These are phyloP conservation scores for Tridacna gigas DNA, from an alignment of 2,888 invertebrate species.

Conservation along the genomic window DNA sequence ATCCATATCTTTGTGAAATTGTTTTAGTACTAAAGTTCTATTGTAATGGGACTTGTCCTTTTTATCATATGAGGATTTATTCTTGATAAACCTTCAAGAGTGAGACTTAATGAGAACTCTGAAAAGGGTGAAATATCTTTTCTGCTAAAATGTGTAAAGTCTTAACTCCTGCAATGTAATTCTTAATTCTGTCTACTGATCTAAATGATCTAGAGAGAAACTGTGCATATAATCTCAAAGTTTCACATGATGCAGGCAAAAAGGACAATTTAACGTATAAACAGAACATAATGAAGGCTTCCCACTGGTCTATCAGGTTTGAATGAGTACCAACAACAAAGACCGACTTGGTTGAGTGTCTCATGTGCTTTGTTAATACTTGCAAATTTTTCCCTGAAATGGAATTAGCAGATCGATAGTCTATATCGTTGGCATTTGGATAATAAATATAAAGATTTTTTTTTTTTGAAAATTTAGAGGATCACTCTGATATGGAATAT, in stretches of 20 bases:
- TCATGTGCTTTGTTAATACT: not conserved
- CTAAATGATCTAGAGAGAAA: constrained; percentile 37
- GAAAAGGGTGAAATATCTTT: not conserved
- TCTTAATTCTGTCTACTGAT: constrained; percentile 25
- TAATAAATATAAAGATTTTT: not conserved
- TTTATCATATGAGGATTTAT: constrained; percentile 3
- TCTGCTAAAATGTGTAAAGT: constrained; percentile 16
- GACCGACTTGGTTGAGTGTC: no score
- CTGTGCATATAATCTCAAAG: constrained; percentile 30
- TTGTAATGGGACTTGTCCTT: not conserved
- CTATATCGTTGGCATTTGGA: not conserved
- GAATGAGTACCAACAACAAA: constrained; percentile 11
- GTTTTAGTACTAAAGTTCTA: not conserved
- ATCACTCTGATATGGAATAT: no score
- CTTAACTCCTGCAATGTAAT: constrained; percentile 34
- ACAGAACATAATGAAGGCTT: constrained; percentile 30
- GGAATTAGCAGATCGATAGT: not conserved
- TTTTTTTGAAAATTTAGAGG: no score
- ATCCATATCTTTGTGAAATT: constrained; percentile 4
- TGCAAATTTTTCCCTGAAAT: not conserved
- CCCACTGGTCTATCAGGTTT: constrained; percentile 25
- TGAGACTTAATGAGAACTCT: constrained; percentile 13
- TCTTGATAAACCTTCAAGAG: constrained; percentile 10
- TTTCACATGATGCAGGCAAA: constrained; percentile 25
- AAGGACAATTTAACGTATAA: constrained; percentile 21